A percentile compares a stretch with the other conserved stretches of the same genome.
phyloP scores from a whole-genome alignment of 2,888 invertebrate genomes.

The Meandrusa payeni region DNA sequence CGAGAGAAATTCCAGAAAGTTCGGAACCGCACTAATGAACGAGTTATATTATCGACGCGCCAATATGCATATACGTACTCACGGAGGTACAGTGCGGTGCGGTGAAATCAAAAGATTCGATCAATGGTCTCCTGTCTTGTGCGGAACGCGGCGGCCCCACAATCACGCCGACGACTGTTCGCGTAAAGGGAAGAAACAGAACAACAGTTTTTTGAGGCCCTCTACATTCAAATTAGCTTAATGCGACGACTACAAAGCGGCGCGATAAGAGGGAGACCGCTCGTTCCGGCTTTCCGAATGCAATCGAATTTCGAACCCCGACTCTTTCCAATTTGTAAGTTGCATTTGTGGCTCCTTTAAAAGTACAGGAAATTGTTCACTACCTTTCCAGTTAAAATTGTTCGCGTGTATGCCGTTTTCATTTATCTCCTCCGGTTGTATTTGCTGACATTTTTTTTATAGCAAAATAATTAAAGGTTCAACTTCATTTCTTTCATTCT shows the following conservation, averaged over 20 bases:
- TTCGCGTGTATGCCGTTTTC: conserved; percentile 1
- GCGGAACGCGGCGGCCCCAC: conserved; percentile 65
- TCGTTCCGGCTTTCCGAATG: conserved; percentile 48
- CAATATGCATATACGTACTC: conserved; percentile 18
- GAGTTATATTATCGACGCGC: conserved; percentile 23
- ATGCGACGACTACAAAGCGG: conserved; percentile 74
- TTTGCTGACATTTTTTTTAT: background rate
- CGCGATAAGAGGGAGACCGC: conserved; percentile 66
- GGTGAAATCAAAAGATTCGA: conserved; percentile 48
- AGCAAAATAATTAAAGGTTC: background rate
- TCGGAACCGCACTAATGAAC: conserved; percentile 24
- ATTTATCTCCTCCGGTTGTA: conserved; percentile 2
- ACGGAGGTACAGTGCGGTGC: conserved; percentile 27
- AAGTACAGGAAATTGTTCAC: conserved; percentile 14
- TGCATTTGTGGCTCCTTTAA: conserved; percentile 17
- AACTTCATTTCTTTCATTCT: too few relatives aligned
- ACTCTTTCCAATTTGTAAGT: conserved; percentile 31
- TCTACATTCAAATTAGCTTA: conserved; percentile 79
- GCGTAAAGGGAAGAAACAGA: conserved; percentile 71
- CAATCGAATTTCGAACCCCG: conserved; percentile 51
- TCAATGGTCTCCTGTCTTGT: conserved; percentile 64
- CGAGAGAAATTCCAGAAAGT: conserved; percentile 42
- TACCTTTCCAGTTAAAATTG: conserved; percentile 5
- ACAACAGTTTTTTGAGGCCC: conserved; percentile 74
- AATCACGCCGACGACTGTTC: conserved; percentile 59